These are phyloP conservation scores for Mormyrus proboscirostris DNA, from an alignment of 2,797 vertebrate genomes.

Conservation along the genomic window DNA sequence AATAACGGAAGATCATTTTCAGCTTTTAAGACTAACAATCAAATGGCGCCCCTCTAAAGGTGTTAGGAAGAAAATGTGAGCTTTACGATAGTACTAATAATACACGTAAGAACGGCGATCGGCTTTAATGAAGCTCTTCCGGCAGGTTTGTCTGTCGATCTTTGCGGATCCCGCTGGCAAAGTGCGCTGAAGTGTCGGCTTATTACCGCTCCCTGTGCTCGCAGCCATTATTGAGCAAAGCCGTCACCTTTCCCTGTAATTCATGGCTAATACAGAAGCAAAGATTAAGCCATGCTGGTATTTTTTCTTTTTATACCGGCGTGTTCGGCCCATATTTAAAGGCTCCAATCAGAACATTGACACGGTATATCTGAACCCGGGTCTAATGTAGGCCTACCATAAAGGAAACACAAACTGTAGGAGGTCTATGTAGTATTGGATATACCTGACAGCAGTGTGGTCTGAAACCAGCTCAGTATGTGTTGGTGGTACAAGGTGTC, in stretches of 20 bases:
- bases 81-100: conserved; percentile 24
- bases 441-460: not conserved
- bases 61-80: conserved; percentile 23
- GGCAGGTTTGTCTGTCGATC: conserved; percentile 12
- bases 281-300: not conserved
- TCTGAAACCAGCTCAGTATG: not conserved
- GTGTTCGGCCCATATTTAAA: not conserved
- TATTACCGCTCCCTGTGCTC: not conserved
- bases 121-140: conserved; percentile 19
- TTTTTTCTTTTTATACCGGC: not conserved
- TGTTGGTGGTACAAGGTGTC: not conserved
- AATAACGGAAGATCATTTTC: not conserved
- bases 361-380: not conserved
- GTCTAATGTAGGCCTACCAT: not conserved
- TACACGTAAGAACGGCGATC: not conserved
- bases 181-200: not conserved
- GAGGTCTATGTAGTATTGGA: not conserved
- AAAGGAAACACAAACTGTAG: not conserved
- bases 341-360: not conserved
- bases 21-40: not conserved
- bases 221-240: not conserved
- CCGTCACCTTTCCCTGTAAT: not conserved
- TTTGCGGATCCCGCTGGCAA: not conserved
- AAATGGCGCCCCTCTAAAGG: not conserved
- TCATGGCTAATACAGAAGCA: not conserved